Conservation (phyloP, 2,797 vertebrate genomes). For the Coluber constrictor region DNA sequence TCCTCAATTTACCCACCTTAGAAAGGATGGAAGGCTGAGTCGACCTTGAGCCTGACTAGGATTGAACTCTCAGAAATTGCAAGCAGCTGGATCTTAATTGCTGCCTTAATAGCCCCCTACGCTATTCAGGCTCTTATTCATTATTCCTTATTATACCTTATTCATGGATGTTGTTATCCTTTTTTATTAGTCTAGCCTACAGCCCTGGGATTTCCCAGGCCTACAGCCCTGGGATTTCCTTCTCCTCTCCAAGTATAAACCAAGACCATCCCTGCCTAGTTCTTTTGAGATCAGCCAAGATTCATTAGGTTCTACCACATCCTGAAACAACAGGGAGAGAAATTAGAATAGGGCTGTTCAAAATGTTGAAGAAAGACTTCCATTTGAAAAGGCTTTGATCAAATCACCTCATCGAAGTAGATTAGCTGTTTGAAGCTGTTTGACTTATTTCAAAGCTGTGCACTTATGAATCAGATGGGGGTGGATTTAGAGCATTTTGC, state of each 20-base stretch:
- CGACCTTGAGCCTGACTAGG: too few species aligned
- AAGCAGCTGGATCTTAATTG: too few species aligned
- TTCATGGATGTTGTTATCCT: not conserved
- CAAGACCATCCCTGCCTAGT: not conserved
- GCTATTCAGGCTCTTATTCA: too few species aligned
- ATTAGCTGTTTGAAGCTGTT: not conserved
- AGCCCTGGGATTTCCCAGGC: not conserved
- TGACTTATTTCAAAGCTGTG: not conserved
- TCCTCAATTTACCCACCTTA: too few species aligned
- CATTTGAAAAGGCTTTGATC: not conserved
- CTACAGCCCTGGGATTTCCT: not conserved
- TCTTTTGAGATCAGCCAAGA: not conserved
- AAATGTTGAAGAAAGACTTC: not conserved
- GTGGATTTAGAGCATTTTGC: not conserved
- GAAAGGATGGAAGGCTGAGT: too few species aligned
- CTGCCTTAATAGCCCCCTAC: too few species aligned
- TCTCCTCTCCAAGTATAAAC: not conserved
- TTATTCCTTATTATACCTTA: not conserved
- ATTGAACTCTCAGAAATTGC: too few species aligned
- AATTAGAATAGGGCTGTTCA: not conserved
- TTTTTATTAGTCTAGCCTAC: not conserved
- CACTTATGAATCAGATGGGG: not conserved
- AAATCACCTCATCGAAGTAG: not conserved
- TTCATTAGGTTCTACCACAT: not conserved
- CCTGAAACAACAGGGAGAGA: not conserved